Evolutionary conservation across 1,140 invertebrate species (phyloP).

Genomic region (Drosophila carrolli): DNA sequence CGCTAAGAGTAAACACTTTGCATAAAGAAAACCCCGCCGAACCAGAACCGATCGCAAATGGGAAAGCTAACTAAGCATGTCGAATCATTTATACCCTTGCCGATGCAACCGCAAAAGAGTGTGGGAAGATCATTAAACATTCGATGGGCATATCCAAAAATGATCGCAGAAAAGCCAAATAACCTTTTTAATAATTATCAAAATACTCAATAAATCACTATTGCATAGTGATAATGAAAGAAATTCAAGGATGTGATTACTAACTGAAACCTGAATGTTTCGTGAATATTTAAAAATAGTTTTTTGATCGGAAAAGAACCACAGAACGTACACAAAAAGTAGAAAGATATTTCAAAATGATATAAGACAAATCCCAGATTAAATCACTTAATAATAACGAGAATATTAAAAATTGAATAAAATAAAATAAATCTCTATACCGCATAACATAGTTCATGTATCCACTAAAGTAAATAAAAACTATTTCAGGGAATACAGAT

Average conservation of each 20-base stretch:
- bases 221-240: too few species aligned
- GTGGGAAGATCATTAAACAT: conserved; percentile 14
- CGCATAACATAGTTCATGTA: background rate
- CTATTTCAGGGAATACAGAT: background rate
- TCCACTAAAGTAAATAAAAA: background rate
- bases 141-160: background rate
- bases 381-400: too few species aligned
- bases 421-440: too few species aligned
- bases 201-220: too few species aligned
- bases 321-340: too few species aligned
- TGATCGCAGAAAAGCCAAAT: background rate
- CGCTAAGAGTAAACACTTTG: conserved; percentile 51
- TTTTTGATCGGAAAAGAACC: too few species aligned
- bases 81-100: conserved; percentile 27
- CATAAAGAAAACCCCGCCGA: conserved; percentile 11
- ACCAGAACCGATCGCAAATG: conserved; percentile 35
- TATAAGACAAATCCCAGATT: too few species aligned
- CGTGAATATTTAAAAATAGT: too few species aligned
- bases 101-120: conserved; percentile 11
- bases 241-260: too few species aligned
- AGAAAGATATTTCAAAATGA: too few species aligned
- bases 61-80: conserved; percentile 38
- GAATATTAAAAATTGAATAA: background rate
- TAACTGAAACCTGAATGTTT: too few species aligned
- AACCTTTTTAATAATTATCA: too few species aligned